phyloP scores from a whole-genome alignment of 2,113 vertebrate species.

The Tetrao urogallus region DNA sequence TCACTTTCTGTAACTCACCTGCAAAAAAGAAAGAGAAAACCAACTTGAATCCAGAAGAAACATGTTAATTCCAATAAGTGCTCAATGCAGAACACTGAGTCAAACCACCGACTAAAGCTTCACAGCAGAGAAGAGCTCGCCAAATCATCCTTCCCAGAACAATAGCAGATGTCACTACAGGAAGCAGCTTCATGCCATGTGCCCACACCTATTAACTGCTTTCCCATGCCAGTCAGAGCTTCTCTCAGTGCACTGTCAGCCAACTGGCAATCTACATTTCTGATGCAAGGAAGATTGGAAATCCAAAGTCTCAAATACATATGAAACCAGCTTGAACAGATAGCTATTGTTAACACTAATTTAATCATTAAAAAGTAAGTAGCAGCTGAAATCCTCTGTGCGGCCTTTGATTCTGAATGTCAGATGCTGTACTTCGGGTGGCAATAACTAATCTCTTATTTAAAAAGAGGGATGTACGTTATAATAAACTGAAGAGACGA shows the following conservation, averaged over 20 bases:
- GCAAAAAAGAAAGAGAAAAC: conserved; percentile 38
- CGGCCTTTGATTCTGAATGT: not conserved
- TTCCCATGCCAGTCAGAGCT: conserved; percentile 11
- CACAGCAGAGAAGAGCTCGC: not conserved
- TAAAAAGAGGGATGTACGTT: not conserved
- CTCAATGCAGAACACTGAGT: not conserved
- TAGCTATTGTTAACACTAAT: not conserved
- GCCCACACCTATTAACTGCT: not conserved
- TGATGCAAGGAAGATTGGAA: not conserved
- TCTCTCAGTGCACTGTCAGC: not conserved
- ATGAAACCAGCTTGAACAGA: not conserved
- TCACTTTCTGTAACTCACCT: conserved; percentile 76
- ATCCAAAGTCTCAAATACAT: not conserved
- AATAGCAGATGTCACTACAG: conserved; percentile 30
- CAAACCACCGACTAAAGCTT: not conserved
- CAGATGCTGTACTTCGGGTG: not conserved
- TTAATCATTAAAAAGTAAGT: conserved; percentile 18
- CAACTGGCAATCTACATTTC: not conserved
- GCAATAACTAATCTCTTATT: not conserved
- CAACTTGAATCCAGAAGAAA: conserved; percentile 53
- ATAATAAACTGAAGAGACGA: not conserved
- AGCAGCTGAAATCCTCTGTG: not conserved
- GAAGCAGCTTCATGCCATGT: conserved; percentile 1
- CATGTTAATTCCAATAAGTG: not conserved
- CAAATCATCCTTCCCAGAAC: conserved; percentile 25